These are phyloP conservation scores for Heloderma charlesbogerti DNA, from an alignment of 2,113 vertebrate species.

Conservation along the genomic window DNA sequence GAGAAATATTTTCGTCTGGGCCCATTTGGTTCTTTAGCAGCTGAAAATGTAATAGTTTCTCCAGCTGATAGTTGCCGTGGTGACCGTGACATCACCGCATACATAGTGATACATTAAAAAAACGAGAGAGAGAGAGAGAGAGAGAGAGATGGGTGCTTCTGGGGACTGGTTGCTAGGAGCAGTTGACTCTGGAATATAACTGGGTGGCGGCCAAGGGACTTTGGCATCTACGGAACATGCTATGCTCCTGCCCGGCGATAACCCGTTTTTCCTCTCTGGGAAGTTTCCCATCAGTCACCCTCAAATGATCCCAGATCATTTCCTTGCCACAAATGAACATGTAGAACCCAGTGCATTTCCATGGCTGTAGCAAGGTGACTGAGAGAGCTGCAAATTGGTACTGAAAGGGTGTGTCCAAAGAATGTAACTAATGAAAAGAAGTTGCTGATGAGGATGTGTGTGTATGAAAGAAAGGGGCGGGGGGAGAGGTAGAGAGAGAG, in stretches of 20 bases:
- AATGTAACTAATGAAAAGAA: background rate
- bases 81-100: constrained; percentile 85
- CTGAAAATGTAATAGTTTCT: constrained; percentile 78
- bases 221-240: constrained; percentile 74
- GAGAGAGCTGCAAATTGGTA: no score
- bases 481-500: no score
- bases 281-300: background rate
- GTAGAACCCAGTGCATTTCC: no score
- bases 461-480: no score
- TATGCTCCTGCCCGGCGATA: constrained; percentile 67
- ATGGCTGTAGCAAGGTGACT: background rate
- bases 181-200: constrained; percentile 79
- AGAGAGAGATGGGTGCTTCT: constrained; percentile 81
- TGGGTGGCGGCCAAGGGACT: constrained; percentile 80
- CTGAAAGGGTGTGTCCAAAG: background rate
- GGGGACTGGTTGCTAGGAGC: constrained; percentile 88
- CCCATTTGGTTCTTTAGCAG: constrained; percentile 70
- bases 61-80: constrained; percentile 86
- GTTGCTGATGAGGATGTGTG: background rate
- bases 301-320: background rate
- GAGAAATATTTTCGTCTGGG: constrained; percentile 62
- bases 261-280: background rate
- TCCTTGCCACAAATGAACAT: background rate
- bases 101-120: constrained; percentile 85
- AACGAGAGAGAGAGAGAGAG: background rate